Evolutionary conservation across 2,113 vertebrate species (phyloP), one percentile per base, ranked within the genome.

Genomic region (Struthio camelus): DNA sequence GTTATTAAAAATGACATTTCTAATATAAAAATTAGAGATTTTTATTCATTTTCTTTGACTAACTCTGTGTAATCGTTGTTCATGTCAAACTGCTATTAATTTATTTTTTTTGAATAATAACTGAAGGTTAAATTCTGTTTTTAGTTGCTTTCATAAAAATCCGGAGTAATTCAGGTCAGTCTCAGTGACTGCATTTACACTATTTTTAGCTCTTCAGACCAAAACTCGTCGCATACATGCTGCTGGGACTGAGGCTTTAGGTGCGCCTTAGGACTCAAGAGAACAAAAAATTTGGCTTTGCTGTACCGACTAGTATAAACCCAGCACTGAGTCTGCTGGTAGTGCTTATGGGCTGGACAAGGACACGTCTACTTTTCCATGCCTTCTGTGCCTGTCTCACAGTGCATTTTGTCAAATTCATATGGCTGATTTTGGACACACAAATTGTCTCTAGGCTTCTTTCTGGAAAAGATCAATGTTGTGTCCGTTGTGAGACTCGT

Each of bases 1-100:
- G 42, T 40, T 72, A 54, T 76, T 90, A 6, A 87, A 86, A 76
- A 51, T 17, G 3, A 67, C 38, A 81, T 59, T 65, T 66, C 18
- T 53, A 64, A 34, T 48, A n/a, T 6, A 50, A 61, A 72, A 32
- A 54, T 4, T 38, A 30, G 66, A 70, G 32, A 14, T 44, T 75
- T 66, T n/a, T 85, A 67, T 94, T 69, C 25, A 75, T 96, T 96
- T 94, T 78, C 30, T n/a, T 25, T 42, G 20, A 75, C 12, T 59
- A 44, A 56, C 71, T 72, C 76, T 75, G 77, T 96, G 7, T 71
- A 90, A 23, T 65, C 24, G 8, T 22, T 27, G 3, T 64, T 82
- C 9, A 48, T 38, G 14, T 72, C 28, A 53, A 71, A 32, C 22
- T 59, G 25, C 22, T 48, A 2, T 42, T 80, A 58, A 53, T 53